Base-by-base conservation (phyloP, 2,797 vertebrate species). In the Propithecus perrieri region DNA sequence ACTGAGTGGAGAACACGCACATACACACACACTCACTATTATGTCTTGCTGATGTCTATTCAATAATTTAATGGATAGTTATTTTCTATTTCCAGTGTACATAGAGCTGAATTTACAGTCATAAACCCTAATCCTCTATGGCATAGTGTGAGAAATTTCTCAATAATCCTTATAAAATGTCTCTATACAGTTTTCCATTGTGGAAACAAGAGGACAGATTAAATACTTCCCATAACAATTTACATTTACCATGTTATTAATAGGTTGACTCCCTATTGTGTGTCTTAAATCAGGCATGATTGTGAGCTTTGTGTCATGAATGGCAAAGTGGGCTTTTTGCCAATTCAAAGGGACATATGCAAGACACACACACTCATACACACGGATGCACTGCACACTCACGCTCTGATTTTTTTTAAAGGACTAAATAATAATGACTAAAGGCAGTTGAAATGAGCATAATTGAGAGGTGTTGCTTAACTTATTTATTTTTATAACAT, bases 241-340 rank as follows among this genome's bases (percentile, higher is more conserved):
- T 90, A 46, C 72, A 43, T 95, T 94, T 75, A 67, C 67, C 13
- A 1, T 59, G 43, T 74, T 86, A 28, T 79, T 88, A 86, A 26
- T 80, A 18, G 59, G 38, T 55, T 71, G 84, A 84, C 75, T 96
- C 59, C n/a, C 41, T 88, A 72, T 88, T 94, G 57, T 96, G 46
- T 75, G 18, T 43, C 75, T 86, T 88, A 83, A 96, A 89, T 83
- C 53, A 94, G 84, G 69, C 53, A 22, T 53, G 57, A 69, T 74
- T 63, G 28, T 89, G 78, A 91, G 75, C 84, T 95, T 89, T 81
- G 65, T 76, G 35, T 76, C 43, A 7, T 50, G 67, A 69, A 50
- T 20, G 38, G 17, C 3, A 33, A 59, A 6, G 18, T 43, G 33
- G 78, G 83, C 93, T 83, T 85, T 72, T 41, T 85, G 69, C 83